Evolutionary conservation across 2,113 vertebrate genomes (phyloP).

Genomic region (Hemibagrus wyckioides): DNA sequence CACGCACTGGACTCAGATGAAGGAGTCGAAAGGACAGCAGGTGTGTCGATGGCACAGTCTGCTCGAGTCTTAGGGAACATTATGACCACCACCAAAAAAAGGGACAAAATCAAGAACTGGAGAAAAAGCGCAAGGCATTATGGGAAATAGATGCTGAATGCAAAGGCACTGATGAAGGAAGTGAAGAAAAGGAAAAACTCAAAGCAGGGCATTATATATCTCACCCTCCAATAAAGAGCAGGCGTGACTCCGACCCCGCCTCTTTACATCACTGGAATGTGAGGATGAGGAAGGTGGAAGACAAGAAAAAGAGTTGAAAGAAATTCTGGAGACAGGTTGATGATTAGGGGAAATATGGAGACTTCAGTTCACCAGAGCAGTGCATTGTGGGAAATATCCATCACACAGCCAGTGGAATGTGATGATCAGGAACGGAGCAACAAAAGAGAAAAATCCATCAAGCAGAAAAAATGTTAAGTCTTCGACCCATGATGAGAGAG

Average conservation of each 20-base stretch:
- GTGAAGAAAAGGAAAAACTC: not conserved
- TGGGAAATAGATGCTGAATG: not conserved
- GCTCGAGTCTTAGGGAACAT: conserved; percentile 81
- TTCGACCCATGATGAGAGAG: not conserved
- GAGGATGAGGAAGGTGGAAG: not conserved
- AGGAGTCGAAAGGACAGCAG: conserved; percentile 95
- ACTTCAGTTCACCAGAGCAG: conserved; percentile 15
- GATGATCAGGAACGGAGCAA: not conserved
- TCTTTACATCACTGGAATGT: not conserved
- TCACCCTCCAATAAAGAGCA: not conserved
- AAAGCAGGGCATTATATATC: not conserved
- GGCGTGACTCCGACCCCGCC: not conserved
- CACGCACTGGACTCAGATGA: conserved; percentile 97
- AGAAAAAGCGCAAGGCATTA: conserved; percentile 7
- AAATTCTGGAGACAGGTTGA: not conserved
- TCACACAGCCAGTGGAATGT: not conserved
- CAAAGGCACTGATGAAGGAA: too few relatives aligned
- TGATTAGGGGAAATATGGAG: not conserved
- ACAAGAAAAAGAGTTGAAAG: not conserved
- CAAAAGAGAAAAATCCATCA: not conserved
- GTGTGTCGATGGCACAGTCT: conserved; percentile 95
- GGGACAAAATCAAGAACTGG: not conserved
- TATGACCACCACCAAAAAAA: not conserved
- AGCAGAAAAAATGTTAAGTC: not conserved
- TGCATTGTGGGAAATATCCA: conserved; percentile 22